A percentile compares a stretch with the other conserved stretches of the same genome.
phyloP scores from a whole-genome alignment of 1,140 invertebrate species.

The Dendroctonus ponderosae region DNA sequence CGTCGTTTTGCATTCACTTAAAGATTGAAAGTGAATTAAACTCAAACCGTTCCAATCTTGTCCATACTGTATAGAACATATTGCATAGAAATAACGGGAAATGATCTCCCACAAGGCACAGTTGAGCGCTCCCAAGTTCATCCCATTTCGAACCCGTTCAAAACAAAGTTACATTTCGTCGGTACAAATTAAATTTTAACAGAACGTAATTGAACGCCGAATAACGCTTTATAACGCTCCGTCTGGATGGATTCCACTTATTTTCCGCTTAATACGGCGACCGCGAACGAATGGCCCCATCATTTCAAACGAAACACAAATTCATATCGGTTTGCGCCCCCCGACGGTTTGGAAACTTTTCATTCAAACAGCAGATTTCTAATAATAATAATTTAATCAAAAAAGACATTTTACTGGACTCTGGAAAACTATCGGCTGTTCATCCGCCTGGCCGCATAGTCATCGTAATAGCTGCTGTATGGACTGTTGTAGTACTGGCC shows the following conservation, averaged over 20 bases:
- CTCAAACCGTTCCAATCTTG: neutral
- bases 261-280: constrained; percentile 48
- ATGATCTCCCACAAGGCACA: constrained; percentile 20
- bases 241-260: constrained; percentile 43
- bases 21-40: neutral
- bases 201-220: constrained; percentile 50
- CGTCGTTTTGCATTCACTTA: too few species aligned
- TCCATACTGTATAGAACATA: constrained; percentile 20
- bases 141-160: constrained; percentile 36
- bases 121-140: constrained; percentile 14
- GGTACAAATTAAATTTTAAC: constrained; percentile 51
- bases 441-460: neutral
- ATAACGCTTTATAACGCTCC: constrained; percentile 42
- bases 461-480: constrained; percentile 21
- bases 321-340: too few species aligned
- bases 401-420: neutral
- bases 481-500: constrained; percentile 6
- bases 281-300: constrained; percentile 46
- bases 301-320: constrained; percentile 22
- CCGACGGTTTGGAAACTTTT: too few species aligned
- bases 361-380: too few species aligned
- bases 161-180: constrained; percentile 51
- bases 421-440: neutral
- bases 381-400: neutral
- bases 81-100: constrained; percentile 25